These are phyloP conservation scores for Orthosia incerta DNA, from an alignment of 2,888 invertebrate genomes.

Conservation along the genomic window DNA sequence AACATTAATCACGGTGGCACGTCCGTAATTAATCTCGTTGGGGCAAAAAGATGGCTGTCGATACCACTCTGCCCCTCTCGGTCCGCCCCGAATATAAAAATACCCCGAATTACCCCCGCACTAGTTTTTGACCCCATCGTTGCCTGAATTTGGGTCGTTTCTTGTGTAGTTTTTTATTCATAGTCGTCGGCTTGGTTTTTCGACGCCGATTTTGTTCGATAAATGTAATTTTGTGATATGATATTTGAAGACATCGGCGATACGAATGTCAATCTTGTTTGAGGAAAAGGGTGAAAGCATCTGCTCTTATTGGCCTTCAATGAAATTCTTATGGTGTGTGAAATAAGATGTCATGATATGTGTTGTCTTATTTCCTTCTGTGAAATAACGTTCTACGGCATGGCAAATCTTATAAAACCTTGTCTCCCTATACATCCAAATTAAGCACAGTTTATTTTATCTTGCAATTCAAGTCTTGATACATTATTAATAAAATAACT, in stretches of 20 bases:
- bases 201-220: neutral
- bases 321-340: neutral
- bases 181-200: neutral
- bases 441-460: too few species aligned
- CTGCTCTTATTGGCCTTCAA: slow-evolving; percentile 9
- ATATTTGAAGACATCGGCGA: neutral
- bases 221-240: slow-evolving; percentile 16
- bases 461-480: neutral
- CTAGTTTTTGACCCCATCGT: slow-evolving; percentile 28
- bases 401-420: neutral
- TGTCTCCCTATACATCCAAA: neutral
- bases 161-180: slow-evolving; percentile 25
- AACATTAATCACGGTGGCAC: slow-evolving; percentile 79
- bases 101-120: slow-evolving; percentile 16
- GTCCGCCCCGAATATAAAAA: slow-evolving; percentile 64
- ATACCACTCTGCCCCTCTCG: slow-evolving; percentile 70
- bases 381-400: neutral
- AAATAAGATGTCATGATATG: neutral
- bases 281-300: slow-evolving; percentile 1
- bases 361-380: neutral
- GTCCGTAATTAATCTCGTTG: slow-evolving; percentile 81
- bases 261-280: slow-evolving; percentile 6
- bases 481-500: neutral
- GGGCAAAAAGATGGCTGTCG: slow-evolving; percentile 79
- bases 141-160: slow-evolving; percentile 20